Percentiles rank a stretch among this genome's conserved stretches.
These are phyloP conservation scores for Drosophila austrosaltans DNA, from an alignment of 2,888 invertebrate genomes.

Conservation along the genomic window DNA sequence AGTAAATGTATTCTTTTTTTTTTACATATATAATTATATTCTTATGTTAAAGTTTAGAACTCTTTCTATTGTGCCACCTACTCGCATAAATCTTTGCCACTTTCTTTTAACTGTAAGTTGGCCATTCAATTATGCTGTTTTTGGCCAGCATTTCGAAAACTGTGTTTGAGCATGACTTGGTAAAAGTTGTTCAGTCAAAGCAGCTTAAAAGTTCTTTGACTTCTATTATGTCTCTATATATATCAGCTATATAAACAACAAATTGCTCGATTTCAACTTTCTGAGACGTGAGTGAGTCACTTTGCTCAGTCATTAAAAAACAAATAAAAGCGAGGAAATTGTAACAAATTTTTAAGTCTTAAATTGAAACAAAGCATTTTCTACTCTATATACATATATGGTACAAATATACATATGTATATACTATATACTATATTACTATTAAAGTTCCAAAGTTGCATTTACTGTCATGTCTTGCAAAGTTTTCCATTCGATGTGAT, in stretches of 20 bases:
- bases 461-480: constrained; percentile 53
- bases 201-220: constrained; percentile 74
- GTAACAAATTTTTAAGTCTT: neutral
- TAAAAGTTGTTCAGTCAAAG: constrained; percentile 63
- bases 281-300: constrained; percentile 24
- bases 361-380: constrained; percentile 3
- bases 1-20: constrained; percentile 17
- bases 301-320: constrained; percentile 12
- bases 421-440: constrained; percentile 37
- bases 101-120: constrained; percentile 55
- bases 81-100: neutral
- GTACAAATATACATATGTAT: constrained; percentile 8
- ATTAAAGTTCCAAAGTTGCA: constrained; percentile 54
- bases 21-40: constrained; percentile 1
- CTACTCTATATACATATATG: neutral
- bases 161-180: constrained; percentile 58
- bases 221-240: constrained; percentile 28
- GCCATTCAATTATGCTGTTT: constrained; percentile 47
- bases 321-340: neutral
- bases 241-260: constrained; percentile 6
- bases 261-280: constrained; percentile 5
- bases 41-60: constrained; percentile 25
- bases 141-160: constrained; percentile 40
- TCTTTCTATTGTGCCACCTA: constrained; percentile 18
- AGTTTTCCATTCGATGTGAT: constrained; percentile 38